phyloP scores from a whole-genome alignment of 2,113 vertebrate genomes.

The Clarias batrachus region DNA sequence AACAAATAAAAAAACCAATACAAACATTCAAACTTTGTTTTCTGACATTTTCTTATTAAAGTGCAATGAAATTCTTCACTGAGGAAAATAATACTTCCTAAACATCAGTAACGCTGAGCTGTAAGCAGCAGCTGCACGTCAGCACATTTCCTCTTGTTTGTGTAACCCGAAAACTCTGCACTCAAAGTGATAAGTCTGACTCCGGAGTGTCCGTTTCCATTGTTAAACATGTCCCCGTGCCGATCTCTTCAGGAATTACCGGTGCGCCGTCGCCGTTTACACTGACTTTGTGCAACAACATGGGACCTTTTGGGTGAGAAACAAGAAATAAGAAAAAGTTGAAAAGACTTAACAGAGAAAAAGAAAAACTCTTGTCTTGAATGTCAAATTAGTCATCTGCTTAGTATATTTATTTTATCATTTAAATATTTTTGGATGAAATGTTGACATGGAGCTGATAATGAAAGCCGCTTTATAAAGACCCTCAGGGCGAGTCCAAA shows the following conservation, averaged over 20 bases:
- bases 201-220: constrained; percentile 71
- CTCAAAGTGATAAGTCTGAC: constrained; percentile 74
- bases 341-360: not conserved
- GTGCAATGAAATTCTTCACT: constrained; percentile 51
- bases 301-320: constrained; percentile 65
- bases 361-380: not conserved
- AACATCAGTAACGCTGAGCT: constrained; percentile 68
- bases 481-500: not conserved
- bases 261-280: constrained; percentile 78
- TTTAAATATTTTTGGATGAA: too few relatives aligned
- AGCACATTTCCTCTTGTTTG: constrained; percentile 49
- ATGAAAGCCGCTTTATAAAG: not conserved
- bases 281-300: constrained; percentile 73
- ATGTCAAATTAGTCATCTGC: not conserved
- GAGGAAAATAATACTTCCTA: constrained; percentile 74
- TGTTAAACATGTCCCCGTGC: constrained; percentile 53
- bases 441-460: not conserved
- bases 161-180: not conserved
- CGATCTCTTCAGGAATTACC: constrained; percentile 77
- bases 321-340: not conserved
- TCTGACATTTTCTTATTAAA: constrained; percentile 46
- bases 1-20: constrained; percentile 20
- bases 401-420: too few relatives aligned
- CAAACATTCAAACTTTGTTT: constrained; percentile 47
- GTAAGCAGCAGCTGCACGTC: constrained; percentile 83